Percentiles rank a stretch among this genome's conserved stretches.
phyloP scores from a whole-genome alignment of 2,888 invertebrate species.

The Tipula unca region DNA sequence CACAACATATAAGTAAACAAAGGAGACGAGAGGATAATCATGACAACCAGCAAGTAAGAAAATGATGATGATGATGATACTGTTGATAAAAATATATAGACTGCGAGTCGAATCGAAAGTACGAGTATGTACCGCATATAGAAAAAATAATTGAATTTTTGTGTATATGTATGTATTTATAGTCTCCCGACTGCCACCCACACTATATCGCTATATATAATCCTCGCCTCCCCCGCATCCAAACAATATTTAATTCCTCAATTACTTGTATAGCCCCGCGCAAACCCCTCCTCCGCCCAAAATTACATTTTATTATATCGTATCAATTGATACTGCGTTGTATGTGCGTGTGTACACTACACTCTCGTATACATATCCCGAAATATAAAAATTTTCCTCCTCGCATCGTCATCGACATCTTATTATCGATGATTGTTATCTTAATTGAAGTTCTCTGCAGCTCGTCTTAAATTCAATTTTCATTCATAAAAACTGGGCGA shows the following conservation, averaged over 20 bases:
- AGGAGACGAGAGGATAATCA: background rate
- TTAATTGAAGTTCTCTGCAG: background rate
- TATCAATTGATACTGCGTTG: background rate
- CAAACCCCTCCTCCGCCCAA: background rate
- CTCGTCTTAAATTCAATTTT: background rate
- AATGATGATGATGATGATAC: background rate
- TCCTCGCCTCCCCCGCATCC: background rate
- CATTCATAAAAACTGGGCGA: background rate
- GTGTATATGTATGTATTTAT: background rate
- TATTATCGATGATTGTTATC: background rate
- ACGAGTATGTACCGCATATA: background rate
- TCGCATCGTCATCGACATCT: background rate
- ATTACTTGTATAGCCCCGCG: background rate
- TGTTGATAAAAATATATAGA: background rate
- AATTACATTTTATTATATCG: background rate
- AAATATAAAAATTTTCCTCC: background rate
- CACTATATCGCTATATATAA: background rate
- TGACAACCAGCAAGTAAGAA: background rate
- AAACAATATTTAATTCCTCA: background rate
- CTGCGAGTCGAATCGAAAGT: background rate
- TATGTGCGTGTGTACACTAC: too few relatives aligned
- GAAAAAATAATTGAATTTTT: background rate
- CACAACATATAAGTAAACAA: background rate
- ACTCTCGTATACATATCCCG: background rate
- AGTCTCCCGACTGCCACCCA: background rate